Percentiles rank a stretch among this genome's conserved stretches.
Conservation (phyloP, 1,140 invertebrate genomes). For the Zaprionus davidi region DNA sequence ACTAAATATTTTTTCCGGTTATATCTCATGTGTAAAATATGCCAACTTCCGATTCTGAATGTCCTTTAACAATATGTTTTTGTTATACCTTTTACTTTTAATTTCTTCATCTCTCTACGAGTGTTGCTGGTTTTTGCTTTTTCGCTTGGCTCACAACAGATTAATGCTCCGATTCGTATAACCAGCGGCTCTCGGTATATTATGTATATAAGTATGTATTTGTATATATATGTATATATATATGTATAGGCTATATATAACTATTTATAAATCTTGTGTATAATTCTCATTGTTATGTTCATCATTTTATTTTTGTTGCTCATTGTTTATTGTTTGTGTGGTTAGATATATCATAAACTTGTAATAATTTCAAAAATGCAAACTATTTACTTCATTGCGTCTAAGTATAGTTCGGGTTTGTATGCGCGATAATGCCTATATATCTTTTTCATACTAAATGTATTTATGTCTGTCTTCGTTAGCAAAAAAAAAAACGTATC, state of each 20-base stretch:
- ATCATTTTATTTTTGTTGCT: conserved; percentile 36
- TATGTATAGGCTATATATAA: conserved; percentile 60
- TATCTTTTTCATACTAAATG: conserved; percentile 3
- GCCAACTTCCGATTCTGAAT: conserved; percentile 9
- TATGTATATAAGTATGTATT: conserved; percentile 21
- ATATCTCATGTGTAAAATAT: conserved; percentile 39
- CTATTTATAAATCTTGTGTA: conserved; percentile 70
- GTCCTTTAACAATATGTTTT: conserved; percentile 37
- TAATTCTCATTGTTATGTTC: conserved; percentile 50
- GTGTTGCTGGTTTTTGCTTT: conserved; percentile 11
- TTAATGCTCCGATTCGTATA: conserved; percentile 39
- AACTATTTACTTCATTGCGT: conserved; percentile 45
- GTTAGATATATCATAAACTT: conserved; percentile 42
- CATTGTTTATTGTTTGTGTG: conserved; percentile 21
- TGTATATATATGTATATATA: conserved; percentile 28
- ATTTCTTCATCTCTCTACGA: conserved; percentile 7
- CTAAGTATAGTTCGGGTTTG: conserved; percentile 20
- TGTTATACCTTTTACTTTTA: neutral
- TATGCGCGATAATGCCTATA: conserved; percentile 23
- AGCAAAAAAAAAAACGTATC: conserved; percentile 25
- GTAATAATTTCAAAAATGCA: conserved; percentile 55
- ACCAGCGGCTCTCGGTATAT: conserved; percentile 45
- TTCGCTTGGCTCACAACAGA: conserved; percentile 8
- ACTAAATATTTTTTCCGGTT: conserved; percentile 8
- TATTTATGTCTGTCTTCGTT: conserved; percentile 18